Conservation (phyloP, 2,113 vertebrate species). For the Hippolais icterina region DNA sequence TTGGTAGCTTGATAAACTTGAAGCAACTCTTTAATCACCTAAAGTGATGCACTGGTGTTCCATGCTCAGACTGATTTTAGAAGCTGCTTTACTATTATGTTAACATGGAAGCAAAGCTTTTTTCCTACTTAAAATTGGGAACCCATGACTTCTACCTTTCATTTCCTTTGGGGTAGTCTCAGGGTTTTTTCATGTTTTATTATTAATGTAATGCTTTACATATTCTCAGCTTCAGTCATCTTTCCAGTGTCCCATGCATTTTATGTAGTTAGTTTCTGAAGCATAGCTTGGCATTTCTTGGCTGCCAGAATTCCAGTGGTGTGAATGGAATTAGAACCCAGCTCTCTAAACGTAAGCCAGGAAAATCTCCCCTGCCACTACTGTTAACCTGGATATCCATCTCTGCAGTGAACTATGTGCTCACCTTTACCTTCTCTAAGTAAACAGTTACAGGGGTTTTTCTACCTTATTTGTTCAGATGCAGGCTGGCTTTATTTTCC, state of each 20-base stretch:
- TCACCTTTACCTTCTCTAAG: not conserved
- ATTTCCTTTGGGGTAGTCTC: not conserved
- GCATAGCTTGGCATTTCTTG: not conserved
- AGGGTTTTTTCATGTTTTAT: not conserved
- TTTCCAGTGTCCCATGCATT: not conserved
- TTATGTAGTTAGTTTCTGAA: not conserved
- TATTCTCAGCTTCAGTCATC: not conserved
- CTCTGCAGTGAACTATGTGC: not conserved
- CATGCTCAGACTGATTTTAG: not conserved
- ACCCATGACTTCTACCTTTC: not conserved
- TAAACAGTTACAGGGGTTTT: not conserved
- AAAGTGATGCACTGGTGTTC: not conserved
- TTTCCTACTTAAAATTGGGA: not conserved
- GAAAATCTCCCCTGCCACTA: not conserved
- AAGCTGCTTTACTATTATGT: not conserved
- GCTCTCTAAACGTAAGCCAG: not conserved
- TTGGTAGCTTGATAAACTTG: not conserved
- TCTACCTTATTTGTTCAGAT: not conserved
- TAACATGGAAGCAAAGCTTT: not conserved
- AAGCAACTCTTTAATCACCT: not conserved
- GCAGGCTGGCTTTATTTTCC: not conserved
- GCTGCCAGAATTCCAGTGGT: not conserved
- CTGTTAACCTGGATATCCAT: not conserved
- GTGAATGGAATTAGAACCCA: not conserved
- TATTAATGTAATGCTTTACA: not conserved